Base-by-base conservation (phyloP, 2,113 vertebrate species). In the Microtus oregoni region DNA sequence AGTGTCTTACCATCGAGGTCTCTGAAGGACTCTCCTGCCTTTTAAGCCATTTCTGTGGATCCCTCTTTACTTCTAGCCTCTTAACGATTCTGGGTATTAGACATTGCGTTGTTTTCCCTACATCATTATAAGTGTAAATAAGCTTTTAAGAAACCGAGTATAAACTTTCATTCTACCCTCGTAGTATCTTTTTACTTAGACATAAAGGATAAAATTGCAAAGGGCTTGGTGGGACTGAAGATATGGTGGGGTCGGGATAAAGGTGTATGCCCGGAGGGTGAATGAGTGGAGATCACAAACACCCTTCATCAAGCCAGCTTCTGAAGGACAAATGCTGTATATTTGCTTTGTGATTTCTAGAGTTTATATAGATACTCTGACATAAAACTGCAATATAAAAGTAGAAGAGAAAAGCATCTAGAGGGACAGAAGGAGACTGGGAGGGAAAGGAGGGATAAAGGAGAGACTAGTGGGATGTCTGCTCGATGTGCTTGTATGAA, bases 11-110 rank as follows among this genome's bases (percentile, higher is more conserved):
- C 86, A 75, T 75, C 93, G 3, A 24, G 83, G 70, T 96, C 63
- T 0, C 0, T 94, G 61, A 88, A 95, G 85, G 55, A 63, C 92
- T 93, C 81, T 94, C 90, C 65, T 96, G 90, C 88, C 70, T 86
- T 67, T 88, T 67, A 93, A 96, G 94, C 13, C 68, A n/a, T 93
- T 93, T 83, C 76, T 77, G 81, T 52, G 22, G 63, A 28, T 88
- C 61, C n/a, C 63, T 63, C 15, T 63, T 70, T 75, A 76, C 63
- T 94, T 91, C 32, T 89, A 28, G 65, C 91, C 44, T 68, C 68
- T 3, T 5, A 1, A 20, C 44, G 72, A 65, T 17, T 94, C 30
- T 9, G 67, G 41, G 35, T 75, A 61, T 63, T n/a, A 63, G 24
- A n/a, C 4, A 73, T 70, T 82, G 83, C 79, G 38, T 35, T 35